phyloP scores from a whole-genome alignment of 2,113 vertebrate species.

The Leptodactylus fuscus region DNA sequence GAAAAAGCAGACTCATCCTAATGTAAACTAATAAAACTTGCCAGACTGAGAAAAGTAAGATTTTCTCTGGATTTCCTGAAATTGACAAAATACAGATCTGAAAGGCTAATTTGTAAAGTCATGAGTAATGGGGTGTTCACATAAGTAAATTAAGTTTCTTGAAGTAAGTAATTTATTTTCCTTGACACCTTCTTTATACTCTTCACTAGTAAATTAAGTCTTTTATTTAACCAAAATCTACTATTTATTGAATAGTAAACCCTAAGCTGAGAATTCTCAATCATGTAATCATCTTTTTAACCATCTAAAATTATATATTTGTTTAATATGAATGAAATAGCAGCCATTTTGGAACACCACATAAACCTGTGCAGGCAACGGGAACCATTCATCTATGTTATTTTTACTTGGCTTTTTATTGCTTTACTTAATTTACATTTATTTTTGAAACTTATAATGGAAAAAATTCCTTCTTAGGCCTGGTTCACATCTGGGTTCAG shows the following conservation, averaged over 20 bases:
- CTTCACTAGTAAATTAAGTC: background rate
- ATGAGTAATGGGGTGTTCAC: conserved; percentile 21
- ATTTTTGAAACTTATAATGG: too few species aligned
- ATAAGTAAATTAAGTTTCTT: background rate
- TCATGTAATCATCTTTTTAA: too few species aligned
- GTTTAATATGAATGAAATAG: too few species aligned
- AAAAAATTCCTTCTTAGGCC: too few species aligned
- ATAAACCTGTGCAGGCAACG: too few species aligned
- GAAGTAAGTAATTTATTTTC: background rate
- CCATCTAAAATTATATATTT: too few species aligned
- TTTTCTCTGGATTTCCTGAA: background rate
- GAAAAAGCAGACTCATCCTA: background rate
- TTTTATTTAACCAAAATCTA: background rate
- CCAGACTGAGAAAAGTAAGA: background rate
- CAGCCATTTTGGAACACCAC: too few species aligned
- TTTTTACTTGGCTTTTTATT: too few species aligned
- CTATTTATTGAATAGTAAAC: background rate
- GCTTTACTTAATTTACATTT: too few species aligned
- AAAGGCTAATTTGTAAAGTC: conserved; percentile 17
- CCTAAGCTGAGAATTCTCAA: background rate
- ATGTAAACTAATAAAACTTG: background rate
- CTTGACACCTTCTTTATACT: background rate
- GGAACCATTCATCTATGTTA: too few species aligned
- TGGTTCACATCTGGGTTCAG: too few species aligned
- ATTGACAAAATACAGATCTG: background rate